These are phyloP conservation scores for Megastigmus dorsalis DNA, from an alignment of 2,888 invertebrate genomes.

Conservation along the genomic window DNA sequence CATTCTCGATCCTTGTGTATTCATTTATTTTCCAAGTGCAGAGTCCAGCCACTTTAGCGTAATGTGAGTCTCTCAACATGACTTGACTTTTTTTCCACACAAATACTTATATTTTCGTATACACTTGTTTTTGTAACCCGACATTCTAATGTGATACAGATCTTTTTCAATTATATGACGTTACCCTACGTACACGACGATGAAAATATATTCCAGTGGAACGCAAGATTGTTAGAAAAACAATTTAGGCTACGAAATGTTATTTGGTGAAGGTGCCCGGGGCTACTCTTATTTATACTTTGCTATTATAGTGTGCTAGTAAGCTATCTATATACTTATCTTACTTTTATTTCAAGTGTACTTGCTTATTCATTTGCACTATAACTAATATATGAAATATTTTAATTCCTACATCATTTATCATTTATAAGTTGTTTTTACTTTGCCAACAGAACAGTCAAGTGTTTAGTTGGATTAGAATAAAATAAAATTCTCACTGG, in stretches of 20 bases:
- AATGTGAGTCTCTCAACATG: constrained; percentile 61
- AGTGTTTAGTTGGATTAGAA: constrained; percentile 1
- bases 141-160: too few relatives aligned
- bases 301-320: constrained; percentile 62
- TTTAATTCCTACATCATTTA: constrained; percentile 25
- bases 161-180: not conserved
- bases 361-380: constrained; percentile 55
- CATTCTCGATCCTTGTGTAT: constrained; percentile 26
- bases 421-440: not conserved
- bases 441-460: not conserved
- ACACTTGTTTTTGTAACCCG: not conserved
- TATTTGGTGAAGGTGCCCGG: constrained; percentile 65
- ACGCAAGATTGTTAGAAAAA: constrained; percentile 71
- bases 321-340: constrained; percentile 58
- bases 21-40: constrained; percentile 70
- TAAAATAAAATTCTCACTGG: not conserved
- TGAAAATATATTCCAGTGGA: not conserved
- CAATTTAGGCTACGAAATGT: constrained; percentile 66
- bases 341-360: constrained; percentile 43
- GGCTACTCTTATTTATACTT: constrained; percentile 59
- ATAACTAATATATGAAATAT: constrained; percentile 45
- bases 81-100: constrained; percentile 19
- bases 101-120: too few relatives aligned
- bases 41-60: constrained; percentile 59
- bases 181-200: not conserved